Percentiles rank a stretch among this genome's conserved stretches.
phyloP scores from a whole-genome alignment of 1,140 invertebrate genomes.

The Scaptomyza hsui region DNA sequence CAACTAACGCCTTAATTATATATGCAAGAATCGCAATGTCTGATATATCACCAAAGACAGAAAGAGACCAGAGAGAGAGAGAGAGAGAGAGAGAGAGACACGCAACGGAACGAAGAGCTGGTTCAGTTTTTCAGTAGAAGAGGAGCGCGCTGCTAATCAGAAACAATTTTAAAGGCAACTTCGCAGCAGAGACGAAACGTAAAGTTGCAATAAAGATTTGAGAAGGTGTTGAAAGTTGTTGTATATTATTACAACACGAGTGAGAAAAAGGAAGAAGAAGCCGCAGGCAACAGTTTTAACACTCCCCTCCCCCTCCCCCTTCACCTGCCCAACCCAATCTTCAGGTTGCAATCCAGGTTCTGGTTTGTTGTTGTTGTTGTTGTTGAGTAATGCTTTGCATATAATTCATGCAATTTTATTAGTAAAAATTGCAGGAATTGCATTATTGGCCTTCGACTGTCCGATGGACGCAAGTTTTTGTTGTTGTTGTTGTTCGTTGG shows the following conservation, averaged over 20 bases:
- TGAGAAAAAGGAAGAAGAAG: neutral
- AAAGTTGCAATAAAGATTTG: slow-evolving; percentile 58
- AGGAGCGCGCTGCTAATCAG: slow-evolving; percentile 64
- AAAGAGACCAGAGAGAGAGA: slow-evolving; percentile 31
- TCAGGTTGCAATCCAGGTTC: neutral
- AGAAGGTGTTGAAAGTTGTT: slow-evolving; percentile 77
- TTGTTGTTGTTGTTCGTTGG: slow-evolving; percentile 22
- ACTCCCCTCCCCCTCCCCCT: neutral
- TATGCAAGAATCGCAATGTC: slow-evolving; percentile 68
- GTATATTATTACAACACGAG: slow-evolving; percentile 34
- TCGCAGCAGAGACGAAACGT: neutral
- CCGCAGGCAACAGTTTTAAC: slow-evolving; percentile 46
- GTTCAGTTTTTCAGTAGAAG: slow-evolving; percentile 5
- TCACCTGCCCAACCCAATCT: slow-evolving; percentile 6
- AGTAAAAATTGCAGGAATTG: slow-evolving; percentile 56
- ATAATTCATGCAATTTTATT: slow-evolving; percentile 79
- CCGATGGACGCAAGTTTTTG: neutral
- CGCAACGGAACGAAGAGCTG: slow-evolving; percentile 10
- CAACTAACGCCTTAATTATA: slow-evolving; percentile 72
- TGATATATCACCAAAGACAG: slow-evolving; percentile 71
- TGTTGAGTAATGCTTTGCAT: slow-evolving; percentile 63
- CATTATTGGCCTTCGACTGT: slow-evolving; percentile 50
- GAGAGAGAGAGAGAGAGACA: neutral
- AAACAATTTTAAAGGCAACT: slow-evolving; percentile 63
- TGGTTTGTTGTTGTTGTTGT: slow-evolving; percentile 7